These are phyloP conservation scores for Dicyrtoma fusca DNA, from an alignment of 2,888 invertebrate genomes.

Conservation along the genomic window DNA sequence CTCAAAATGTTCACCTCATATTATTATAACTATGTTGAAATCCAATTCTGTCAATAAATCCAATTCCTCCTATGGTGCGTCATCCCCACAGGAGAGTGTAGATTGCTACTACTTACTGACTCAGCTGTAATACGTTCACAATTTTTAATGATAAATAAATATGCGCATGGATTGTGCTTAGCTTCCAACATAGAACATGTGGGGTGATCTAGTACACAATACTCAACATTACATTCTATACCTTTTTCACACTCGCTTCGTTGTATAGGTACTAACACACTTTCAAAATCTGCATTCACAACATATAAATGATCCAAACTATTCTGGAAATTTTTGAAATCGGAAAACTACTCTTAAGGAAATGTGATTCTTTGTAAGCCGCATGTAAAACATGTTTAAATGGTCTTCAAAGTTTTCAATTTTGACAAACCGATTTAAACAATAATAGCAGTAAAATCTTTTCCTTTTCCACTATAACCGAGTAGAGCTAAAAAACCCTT, in stretches of 20 bases:
- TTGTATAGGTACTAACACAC: neutral
- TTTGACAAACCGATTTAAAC: neutral
- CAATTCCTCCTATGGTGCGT: too few relatives aligned
- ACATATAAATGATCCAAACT: neutral
- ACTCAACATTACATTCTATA: neutral
- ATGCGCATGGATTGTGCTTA: conserved; percentile 33
- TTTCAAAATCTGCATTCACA: neutral
- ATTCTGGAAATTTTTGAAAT: neutral
- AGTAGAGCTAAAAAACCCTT: neutral
- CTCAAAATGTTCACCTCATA: too few relatives aligned
- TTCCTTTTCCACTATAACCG: neutral
- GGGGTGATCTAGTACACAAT: neutral
- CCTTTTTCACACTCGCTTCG: neutral
- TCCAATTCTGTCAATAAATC: too few relatives aligned
- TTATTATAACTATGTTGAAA: neutral
- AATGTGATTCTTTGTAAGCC: neutral
- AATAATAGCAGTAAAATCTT: neutral
- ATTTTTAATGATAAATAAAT: neutral
- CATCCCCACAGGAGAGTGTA: too few relatives aligned
- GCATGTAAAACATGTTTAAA: neutral
- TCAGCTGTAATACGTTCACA: neutral
- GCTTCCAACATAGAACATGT: neutral
- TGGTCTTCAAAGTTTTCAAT: neutral
- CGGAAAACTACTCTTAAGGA: neutral
- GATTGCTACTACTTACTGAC: too few relatives aligned